A percentile compares a stretch with the other conserved stretches of the same genome.
Evolutionary conservation across 2,888 invertebrate species (phyloP).

Genomic region (Nomada fabriciana): DNA sequence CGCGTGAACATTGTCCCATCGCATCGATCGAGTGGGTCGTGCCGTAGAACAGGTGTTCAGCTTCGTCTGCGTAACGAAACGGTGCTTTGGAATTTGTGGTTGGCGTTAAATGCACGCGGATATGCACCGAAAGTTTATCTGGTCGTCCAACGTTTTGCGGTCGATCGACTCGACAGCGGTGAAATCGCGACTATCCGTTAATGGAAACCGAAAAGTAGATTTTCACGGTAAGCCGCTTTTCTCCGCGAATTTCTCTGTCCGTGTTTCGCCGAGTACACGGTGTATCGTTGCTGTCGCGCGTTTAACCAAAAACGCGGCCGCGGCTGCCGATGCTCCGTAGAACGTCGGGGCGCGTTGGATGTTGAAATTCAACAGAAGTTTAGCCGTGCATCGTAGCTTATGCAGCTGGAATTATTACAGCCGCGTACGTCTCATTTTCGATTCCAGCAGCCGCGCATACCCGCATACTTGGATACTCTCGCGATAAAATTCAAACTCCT

Average conservation of each 20-base stretch:
- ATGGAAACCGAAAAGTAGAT: constrained; percentile 19
- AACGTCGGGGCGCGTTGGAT: background rate
- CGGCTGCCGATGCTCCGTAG: background rate
- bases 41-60: background rate
- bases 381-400: background rate
- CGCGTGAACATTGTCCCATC: constrained; percentile 34
- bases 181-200: constrained; percentile 12
- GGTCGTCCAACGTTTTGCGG: background rate
- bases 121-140: constrained; percentile 14
- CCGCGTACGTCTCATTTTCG: constrained; percentile 33
- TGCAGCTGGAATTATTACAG: constrained; percentile 38
- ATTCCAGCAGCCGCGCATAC: constrained; percentile 36
- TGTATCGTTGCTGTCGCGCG: constrained; percentile 17
- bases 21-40: constrained; percentile 1
- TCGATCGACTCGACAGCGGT: background rate
- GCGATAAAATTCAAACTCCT: constrained; percentile 59
- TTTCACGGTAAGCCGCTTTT: constrained; percentile 21
- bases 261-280: background rate
- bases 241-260: background rate
- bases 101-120: background rate
- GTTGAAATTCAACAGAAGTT: constrained; percentile 39
- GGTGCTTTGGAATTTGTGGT: constrained; percentile 11
- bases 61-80: constrained; percentile 2
- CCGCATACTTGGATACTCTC: constrained; percentile 21
- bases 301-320: constrained; percentile 11